Base-by-base conservation (phyloP, 2,113 vertebrate genomes). In the Pao palembangensis region DNA sequence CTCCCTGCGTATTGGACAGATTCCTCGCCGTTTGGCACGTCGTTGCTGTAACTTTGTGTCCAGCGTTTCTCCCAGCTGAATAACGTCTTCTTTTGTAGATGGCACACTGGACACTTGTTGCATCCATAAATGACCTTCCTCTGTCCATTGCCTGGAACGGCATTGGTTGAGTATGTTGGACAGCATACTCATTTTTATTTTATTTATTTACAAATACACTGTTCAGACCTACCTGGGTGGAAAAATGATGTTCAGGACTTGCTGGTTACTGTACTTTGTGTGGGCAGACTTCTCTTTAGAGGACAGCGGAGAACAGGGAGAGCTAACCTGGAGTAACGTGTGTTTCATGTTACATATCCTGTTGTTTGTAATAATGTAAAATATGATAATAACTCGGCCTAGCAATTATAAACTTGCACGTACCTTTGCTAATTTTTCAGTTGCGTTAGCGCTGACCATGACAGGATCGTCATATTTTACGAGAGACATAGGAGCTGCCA, bases 1-100 rank as follows among this genome's bases (percentile, higher is more conserved):
- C 73, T 96, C 94, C 65, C 96, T 80, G 69, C 97, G 94, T 11
- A 98, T 90, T 0, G 93, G 93, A 58, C 97, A 99, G 81, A 99
- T 93, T 51, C 97, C 96, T 0, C 93, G 95, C 69, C 93, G 91
- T 51, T 92, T 88, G 5, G 96, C 97, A 77, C 95, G 93, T 41
- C 90, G 88, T 82, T 94, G 93, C 83, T 90, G 92, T 65, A 98
- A 83, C 81, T 90, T 93, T 61, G 81, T 79, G 72, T 97, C 91
- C 75, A 98, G 85, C 65, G 92, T 90, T 55, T 97, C 93, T 82
- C 94, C 92, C 2, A 98, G 87, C 2, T 85, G 85, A 1, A 96
- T 72, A 3, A 99, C 94, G 0, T 98, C 96, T 67, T 89, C 78
- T 38, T 95, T 92, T 4, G 95, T 98, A 78, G 93, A 93, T 66